Evolutionary conservation across 2,888 invertebrate genomes (phyloP), one percentile per base, ranked within the genome.

Genomic region (Cistogaster globosa): DNA sequence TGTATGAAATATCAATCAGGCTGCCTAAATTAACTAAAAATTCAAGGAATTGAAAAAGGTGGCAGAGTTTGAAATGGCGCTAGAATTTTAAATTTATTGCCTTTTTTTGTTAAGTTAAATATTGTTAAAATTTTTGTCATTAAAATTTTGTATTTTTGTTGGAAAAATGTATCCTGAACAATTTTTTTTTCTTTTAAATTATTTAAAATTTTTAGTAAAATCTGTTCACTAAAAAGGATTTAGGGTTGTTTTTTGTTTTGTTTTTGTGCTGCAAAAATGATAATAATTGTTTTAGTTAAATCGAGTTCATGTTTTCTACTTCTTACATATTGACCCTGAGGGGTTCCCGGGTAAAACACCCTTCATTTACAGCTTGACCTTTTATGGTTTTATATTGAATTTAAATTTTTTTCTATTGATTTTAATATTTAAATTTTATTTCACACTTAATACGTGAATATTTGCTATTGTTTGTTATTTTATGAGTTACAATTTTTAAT

Each of bases 311-410:
- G 62, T 84, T 32, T 12, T 42, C 11, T 55, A 62, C 32, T 62
- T 42, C 71, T 72, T 42, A 16, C 1, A 55, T 20, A 45, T 18
- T 81, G 81, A 78, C 77, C 84, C 69, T 81, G 53, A 67, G 72
- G 72, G 67, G 45, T 72, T 55, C 38, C 38, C 11, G 22, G 14
- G 48, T 20, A 53, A 74, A 67, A 74, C 74, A 80, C 68, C 62
- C 74, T 67, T 67, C 69, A 60, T 79, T 71, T 80, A 72, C 80
- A 81, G 72, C 71, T 85, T 85, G 85, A 85, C 85, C 85, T 85
- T 81, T 71, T 78, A 69, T 71, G 55, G 67, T 74, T 63, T 74
- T 62, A 20, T 32, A 60, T 51, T 53, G 38, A 38, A 42, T 20
- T 53, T 42, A 57, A 16, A 26, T 67, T 67, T 83, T 58, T 74